Base-by-base conservation (phyloP, 1,140 invertebrate genomes). In the Ericerus pela region DNA sequence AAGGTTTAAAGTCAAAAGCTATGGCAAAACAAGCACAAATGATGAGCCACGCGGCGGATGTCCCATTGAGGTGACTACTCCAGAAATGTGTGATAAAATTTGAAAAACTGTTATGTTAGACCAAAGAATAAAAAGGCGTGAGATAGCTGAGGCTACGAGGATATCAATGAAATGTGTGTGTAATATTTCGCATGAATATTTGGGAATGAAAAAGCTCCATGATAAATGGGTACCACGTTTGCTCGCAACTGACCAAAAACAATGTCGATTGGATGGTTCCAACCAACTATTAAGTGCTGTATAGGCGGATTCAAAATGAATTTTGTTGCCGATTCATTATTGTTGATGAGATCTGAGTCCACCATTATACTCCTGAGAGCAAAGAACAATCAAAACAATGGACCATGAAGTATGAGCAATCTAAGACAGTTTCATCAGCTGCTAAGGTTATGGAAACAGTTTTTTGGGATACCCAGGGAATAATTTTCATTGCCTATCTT, bases 401-500 rank as follows among this genome's bases (percentile, higher is more conserved):
- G 59, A 27, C 27, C 18, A 53, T 27, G 53, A 43, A 52, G 36
- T 38, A 36, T 30, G 24, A 57, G 41, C 12, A 27, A 28, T 36
- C 51, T 37, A 61, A 61, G 59, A 55, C 58, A 12, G 16, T 33
- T 33, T 52, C 55, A 28, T 62, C 62, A 28, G 60, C 57, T 5
- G 53, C 55, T 27, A 67, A 67, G 54, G 43, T 67, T 31, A 59
- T 68, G 56, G 58, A 59, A 30, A 59, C 60, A 26, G 60, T 65
- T 24, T 67, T 68, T 62, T 67, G 60, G 60, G 62, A 64, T 64
- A 57, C 61, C 59, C 60, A 62, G 61, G 64, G 63, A 63, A 62
- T 66, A 41, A 55, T 71, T 5, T 65, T 69, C 57, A 67, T 66
- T 56, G 68, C 73, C 66, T 73, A 72, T 66, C 68, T 75, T 68